phyloP scores from a whole-genome alignment of 2,888 invertebrate genomes.

The Callyntrura guangdongensis region DNA sequence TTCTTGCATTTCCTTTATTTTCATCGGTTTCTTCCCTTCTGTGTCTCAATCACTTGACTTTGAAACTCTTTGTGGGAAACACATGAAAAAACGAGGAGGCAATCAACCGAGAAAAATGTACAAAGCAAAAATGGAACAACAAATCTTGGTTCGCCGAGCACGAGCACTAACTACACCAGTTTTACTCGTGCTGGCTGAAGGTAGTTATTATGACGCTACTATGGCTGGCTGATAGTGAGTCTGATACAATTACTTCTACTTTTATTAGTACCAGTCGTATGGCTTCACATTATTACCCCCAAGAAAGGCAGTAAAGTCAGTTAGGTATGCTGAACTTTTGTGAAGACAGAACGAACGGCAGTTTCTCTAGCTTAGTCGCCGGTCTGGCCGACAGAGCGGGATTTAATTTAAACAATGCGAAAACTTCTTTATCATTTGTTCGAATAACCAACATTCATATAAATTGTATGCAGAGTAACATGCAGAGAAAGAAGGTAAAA shows the following conservation, averaged over 20 bases:
- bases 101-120: constrained; percentile 25
- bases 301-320: constrained; percentile 7
- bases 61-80: neutral
- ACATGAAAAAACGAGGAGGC: constrained; percentile 12
- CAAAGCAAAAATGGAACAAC: constrained; percentile 15
- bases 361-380: neutral
- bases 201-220: neutral
- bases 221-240: constrained; percentile 9
- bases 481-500: too few relatives aligned
- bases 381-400: neutral
- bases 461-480: neutral
- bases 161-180: neutral
- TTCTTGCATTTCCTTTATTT: neutral
- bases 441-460: neutral
- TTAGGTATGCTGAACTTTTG: constrained; percentile 4
- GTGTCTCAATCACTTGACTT: constrained; percentile 17
- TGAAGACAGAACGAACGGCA: neutral
- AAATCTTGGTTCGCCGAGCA: neutral
- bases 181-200: neutral
- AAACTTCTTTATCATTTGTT: neutral
- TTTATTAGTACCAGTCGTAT: constrained; percentile 25
- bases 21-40: constrained; percentile 2
- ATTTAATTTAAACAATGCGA: constrained; percentile 31
- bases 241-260: constrained; percentile 40
- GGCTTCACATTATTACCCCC: neutral